These are phyloP conservation scores for Panzeria rudis DNA, from an alignment of 2,888 invertebrate species.

Conservation along the genomic window DNA sequence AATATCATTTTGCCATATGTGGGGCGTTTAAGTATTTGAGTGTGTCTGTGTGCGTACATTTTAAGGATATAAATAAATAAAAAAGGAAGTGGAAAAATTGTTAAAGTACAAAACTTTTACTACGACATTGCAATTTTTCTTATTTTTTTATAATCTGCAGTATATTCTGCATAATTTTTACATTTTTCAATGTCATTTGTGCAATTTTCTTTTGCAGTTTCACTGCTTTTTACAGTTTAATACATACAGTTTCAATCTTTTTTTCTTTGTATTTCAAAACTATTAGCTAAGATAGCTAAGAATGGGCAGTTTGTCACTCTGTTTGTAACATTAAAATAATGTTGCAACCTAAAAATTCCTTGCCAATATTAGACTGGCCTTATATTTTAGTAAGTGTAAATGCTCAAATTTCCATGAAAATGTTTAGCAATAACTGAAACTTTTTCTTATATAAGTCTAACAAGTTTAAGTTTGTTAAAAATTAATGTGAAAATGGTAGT, in stretches of 20 bases:
- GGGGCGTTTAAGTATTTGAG: slow-evolving; percentile 28
- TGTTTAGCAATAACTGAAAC: not conserved
- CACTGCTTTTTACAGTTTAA: slow-evolving; percentile 58
- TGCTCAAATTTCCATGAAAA: not conserved
- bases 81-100: slow-evolving; percentile 58
- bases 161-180: slow-evolving; percentile 81
- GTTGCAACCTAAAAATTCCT: not conserved
- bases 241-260: slow-evolving; percentile 46
- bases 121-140: slow-evolving; percentile 62
- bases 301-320: slow-evolving; percentile 15
- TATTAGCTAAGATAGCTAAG: slow-evolving; percentile 11
- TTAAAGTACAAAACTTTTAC: slow-evolving; percentile 67
- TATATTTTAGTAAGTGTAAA: not conserved
- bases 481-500: not conserved
- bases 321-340: slow-evolving; percentile 15
- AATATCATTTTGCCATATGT: slow-evolving; percentile 58
- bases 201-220: slow-evolving; percentile 68
- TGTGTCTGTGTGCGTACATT: not conserved
- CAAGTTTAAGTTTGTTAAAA: not conserved
- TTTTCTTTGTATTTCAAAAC: not conserved
- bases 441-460: not conserved
- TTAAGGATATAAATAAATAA: slow-evolving; percentile 62
- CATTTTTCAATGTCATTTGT: slow-evolving; percentile 82
- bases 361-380: not conserved
- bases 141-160: slow-evolving; percentile 62